A percentile compares a stretch with the other conserved stretches of the same genome.
phyloP scores from a whole-genome alignment of 2,113 vertebrate species.

The human (Homo sapiens) region DNA sequence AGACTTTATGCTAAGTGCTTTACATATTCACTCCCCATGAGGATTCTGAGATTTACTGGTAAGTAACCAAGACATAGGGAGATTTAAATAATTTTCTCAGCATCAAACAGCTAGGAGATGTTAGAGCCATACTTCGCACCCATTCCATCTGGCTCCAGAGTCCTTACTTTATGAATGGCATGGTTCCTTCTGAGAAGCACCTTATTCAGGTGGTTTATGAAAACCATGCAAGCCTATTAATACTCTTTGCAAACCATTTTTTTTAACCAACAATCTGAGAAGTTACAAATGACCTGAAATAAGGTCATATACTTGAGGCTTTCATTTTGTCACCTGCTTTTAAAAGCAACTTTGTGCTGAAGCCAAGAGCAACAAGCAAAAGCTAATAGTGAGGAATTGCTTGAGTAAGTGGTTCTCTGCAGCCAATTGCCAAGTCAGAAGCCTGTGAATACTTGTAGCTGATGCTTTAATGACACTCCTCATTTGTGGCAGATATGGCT shows the following conservation, averaged over 20 bases:
- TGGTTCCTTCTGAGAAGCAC: neutral
- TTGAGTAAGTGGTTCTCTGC: constrained; percentile 49
- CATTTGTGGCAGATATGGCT: constrained; percentile 28
- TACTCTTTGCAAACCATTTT: neutral
- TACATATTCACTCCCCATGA: neutral
- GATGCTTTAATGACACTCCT: constrained; percentile 9
- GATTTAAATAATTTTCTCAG: neutral
- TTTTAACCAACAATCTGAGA: constrained; percentile 16
- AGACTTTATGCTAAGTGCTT: constrained; percentile 2
- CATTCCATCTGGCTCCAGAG: neutral
- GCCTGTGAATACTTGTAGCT: constrained; percentile 37
- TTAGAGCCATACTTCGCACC: neutral
- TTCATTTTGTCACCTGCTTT: constrained; percentile 69
- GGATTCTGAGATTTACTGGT: neutral
- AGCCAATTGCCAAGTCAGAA: constrained; percentile 60
- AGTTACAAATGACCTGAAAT: constrained; percentile 52
- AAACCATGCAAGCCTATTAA: neutral
- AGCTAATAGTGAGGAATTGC: constrained; percentile 32
- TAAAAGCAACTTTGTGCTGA: constrained; percentile 44
- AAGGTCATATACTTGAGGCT: constrained; percentile 3
- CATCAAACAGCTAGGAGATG: neutral
- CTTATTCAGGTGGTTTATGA: neutral
- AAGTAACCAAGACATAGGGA: neutral
- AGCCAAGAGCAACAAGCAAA: constrained; percentile 62
- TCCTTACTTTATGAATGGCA: neutral